Evolutionary conservation across 2,888 invertebrate genomes (phyloP), one percentile per base, ranked within the genome.

Genomic region (Shargacucullia verbasci): DNA sequence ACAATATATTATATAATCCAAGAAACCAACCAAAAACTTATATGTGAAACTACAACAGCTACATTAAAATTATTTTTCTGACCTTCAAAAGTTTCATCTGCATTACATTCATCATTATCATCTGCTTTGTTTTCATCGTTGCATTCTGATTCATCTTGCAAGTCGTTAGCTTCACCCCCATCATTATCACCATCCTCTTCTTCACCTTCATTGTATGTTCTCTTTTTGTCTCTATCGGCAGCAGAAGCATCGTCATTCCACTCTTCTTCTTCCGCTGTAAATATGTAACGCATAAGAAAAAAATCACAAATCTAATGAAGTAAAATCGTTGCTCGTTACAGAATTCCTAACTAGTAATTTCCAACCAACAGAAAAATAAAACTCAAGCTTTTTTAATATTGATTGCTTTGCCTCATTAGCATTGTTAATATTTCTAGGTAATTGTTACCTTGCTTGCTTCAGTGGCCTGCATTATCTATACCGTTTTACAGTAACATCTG

Each of bases 241-340:
- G 70, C 73, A 14, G 76, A 70, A 41, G 70, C 72, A 34, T 83
- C 85, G 52, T 88, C 89, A 50, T 78, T 83, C 93, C 92, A 93
- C 65, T 90, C 93, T 43, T 94, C 94, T 69, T 94, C 94, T 64
- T 91, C 94, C 46, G 90, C 92, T 92, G 78, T 15, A 77, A 81
- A 75, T 55, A 66, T 68, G 72, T 54, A 41, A 39, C 37, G 15
- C 8, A 12, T 35, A 13, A 34, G 8, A 34, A 34, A 31, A 27
- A 20, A 14, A 7, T 8, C 5, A 29, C 7, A 29, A 29, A 29
- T 1, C 29, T 9, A 29, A 29, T 29, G 29, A 29, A 29, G 9
- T 29, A n/a, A 35, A 10, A 12, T 25, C 7, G 4, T 12, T 31
- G 1, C 12, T 43, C 43, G 10, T 38, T 15, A 8, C 9, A 11